Evolutionary conservation across 2,797 vertebrate species (phyloP).

Genomic region (Echeneis naucrates): DNA sequence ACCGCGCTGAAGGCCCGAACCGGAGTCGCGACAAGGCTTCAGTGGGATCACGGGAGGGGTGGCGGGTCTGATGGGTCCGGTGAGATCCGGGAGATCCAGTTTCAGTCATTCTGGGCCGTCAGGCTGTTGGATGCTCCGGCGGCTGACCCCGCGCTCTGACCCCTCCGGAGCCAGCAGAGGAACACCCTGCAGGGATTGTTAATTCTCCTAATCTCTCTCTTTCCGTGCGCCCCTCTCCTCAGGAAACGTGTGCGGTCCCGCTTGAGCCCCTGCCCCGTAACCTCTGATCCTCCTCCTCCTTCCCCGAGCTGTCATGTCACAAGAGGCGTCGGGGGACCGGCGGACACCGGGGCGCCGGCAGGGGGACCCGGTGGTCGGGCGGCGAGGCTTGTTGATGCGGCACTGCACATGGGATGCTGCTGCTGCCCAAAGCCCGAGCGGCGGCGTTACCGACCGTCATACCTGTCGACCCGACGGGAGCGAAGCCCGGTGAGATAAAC

Average conservation of each 20-base stretch:
- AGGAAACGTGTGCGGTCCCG: conserved; percentile 40
- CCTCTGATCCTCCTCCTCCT: conserved; percentile 82
- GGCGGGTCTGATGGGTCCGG: conserved; percentile 2
- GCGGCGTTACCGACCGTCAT: conserved; percentile 59
- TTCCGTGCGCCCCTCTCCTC: conserved; percentile 37
- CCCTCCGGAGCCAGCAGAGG: conserved; percentile 30
- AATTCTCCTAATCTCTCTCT: conserved; percentile 30
- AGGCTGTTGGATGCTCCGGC: conserved; percentile 2
- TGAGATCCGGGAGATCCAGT: conserved; percentile 27
- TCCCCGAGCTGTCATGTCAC: conserved; percentile 86
- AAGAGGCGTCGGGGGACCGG: conserved; percentile 70
- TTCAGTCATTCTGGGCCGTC: conserved; percentile 14
- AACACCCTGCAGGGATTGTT: conserved; percentile 30
- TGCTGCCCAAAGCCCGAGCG: conserved; percentile 48
- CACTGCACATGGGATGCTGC: conserved; percentile 58
- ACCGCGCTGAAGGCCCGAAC: conserved; percentile 54
- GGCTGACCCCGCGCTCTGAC: conserved; percentile 41
- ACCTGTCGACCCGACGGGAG: conserved; percentile 52
- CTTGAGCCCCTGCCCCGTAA: conserved; percentile 59
- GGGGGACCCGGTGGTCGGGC: conserved; percentile 67
- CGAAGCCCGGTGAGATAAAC: conserved; percentile 42
- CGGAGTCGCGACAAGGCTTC: conserved; percentile 44
- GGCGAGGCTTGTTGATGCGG: conserved; percentile 68
- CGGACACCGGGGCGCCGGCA: conserved; percentile 72
- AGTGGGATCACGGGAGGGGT: conserved; percentile 8